Conservation (phyloP, 2,113 vertebrate species). For the Peucedramus taeniatus region DNA sequence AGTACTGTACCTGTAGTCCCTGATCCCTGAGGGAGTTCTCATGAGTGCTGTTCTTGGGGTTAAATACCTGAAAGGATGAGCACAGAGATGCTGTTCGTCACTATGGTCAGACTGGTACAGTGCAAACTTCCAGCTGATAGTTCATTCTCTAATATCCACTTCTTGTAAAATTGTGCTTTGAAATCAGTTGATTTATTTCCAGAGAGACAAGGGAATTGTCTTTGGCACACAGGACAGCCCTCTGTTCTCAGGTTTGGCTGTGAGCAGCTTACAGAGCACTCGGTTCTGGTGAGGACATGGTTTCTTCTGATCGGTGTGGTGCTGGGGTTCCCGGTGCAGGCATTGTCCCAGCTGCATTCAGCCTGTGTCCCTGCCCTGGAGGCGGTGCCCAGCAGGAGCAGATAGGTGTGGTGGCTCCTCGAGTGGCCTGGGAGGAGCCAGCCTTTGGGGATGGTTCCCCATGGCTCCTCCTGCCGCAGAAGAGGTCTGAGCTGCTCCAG, state of each 20-base stretch:
- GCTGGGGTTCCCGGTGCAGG: background rate
- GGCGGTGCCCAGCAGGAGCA: background rate
- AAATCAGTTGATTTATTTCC: background rate
- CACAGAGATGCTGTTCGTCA: background rate
- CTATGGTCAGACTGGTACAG: background rate
- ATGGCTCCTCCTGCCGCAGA: background rate
- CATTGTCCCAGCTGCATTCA: background rate
- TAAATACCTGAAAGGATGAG: background rate
- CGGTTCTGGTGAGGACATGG: background rate
- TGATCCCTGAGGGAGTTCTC: background rate
- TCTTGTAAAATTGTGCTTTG: background rate
- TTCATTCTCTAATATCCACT: background rate
- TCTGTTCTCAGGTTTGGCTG: background rate
- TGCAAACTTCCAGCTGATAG: background rate
- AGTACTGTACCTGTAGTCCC: background rate
- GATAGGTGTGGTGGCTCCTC: background rate
- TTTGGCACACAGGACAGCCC: background rate
- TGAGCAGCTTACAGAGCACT: background rate
- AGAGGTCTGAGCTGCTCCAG: constrained; percentile 21
- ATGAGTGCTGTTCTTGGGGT: background rate
- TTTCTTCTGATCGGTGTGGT: background rate
- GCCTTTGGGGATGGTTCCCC: background rate
- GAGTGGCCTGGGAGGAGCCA: background rate
- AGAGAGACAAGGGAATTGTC: background rate
- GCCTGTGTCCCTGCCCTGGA: background rate